These are phyloP conservation scores for Cryptocephalus moraei DNA, from an alignment of 2,888 invertebrate genomes.

Conservation along the genomic window DNA sequence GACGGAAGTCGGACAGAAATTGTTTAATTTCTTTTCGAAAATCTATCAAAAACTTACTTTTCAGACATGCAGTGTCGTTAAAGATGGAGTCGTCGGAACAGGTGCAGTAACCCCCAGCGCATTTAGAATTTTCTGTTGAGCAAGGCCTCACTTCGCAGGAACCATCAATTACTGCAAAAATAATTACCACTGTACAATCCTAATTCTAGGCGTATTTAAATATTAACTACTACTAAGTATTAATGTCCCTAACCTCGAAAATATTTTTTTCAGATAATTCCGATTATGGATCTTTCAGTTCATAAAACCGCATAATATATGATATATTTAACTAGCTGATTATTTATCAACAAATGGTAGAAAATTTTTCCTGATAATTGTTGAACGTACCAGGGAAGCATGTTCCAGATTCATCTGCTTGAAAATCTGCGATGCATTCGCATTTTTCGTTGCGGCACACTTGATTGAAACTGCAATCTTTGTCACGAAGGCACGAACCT, in stretches of 20 bases:
- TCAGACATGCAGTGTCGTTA: not conserved
- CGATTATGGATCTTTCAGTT: too few species aligned
- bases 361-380: not conserved
- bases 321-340: too few species aligned
- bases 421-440: not conserved
- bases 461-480: not conserved
- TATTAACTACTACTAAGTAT: too few species aligned
- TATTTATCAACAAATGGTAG: not conserved
- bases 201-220: too few species aligned
- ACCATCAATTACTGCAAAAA: too few species aligned
- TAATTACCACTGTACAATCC: too few species aligned
- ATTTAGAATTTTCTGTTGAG: not conserved
- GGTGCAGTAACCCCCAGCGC: not conserved
- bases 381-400: not conserved
- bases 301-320: too few species aligned
- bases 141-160: too few species aligned
- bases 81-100: not conserved
- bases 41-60: not conserved
- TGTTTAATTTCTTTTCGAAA: not conserved
- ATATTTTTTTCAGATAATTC: too few species aligned
- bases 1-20: too few species aligned
- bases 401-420: not conserved
- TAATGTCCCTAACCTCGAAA: too few species aligned
- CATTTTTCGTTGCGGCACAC: not conserved
- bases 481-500: not conserved